These are phyloP conservation scores for Lepus oiostolus DNA, from an alignment of 2,797 vertebrate species.

Conservation along the genomic window DNA sequence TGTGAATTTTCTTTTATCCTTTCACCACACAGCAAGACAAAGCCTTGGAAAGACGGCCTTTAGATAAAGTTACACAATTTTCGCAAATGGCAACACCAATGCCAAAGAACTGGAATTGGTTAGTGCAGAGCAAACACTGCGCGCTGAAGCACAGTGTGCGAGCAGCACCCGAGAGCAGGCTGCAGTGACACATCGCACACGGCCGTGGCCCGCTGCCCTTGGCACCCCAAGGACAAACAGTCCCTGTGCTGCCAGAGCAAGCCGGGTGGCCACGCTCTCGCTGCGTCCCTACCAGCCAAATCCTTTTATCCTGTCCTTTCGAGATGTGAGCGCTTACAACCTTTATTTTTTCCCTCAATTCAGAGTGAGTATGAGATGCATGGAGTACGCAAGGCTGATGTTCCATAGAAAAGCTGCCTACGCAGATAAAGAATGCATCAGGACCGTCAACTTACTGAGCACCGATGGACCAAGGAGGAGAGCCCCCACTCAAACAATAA, in stretches of 20 bases:
- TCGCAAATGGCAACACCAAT: slow-evolving; percentile 64
- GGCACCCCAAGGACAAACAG: slow-evolving; percentile 36
- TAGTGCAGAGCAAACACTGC: slow-evolving; percentile 66
- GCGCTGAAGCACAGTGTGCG: not conserved
- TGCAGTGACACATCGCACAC: not conserved
- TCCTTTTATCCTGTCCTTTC: slow-evolving; percentile 26
- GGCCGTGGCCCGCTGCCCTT: not conserved
- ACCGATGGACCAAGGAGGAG: not conserved
- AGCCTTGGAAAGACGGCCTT: slow-evolving; percentile 75
- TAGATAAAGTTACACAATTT: slow-evolving; percentile 82
- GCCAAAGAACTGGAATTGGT: slow-evolving; percentile 83
- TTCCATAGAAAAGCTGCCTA: too few species aligned
- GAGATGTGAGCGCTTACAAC: slow-evolving; percentile 2
- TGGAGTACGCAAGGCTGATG: not conserved
- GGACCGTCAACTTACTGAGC: not conserved
- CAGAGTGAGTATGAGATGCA: slow-evolving; percentile 18
- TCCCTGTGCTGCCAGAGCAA: slow-evolving; percentile 56
- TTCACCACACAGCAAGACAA: slow-evolving; percentile 75
- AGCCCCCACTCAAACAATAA: not conserved
- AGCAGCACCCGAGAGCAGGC: slow-evolving; percentile 55
- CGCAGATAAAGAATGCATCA: not conserved
- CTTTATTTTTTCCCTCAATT: slow-evolving; percentile 5
- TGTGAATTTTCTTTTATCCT: slow-evolving; percentile 74
- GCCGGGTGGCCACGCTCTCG: slow-evolving; percentile 44
- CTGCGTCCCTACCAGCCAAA: slow-evolving; percentile 43